Conservation (phyloP, 2,113 vertebrate species). For the Tor tambroides region DNA sequence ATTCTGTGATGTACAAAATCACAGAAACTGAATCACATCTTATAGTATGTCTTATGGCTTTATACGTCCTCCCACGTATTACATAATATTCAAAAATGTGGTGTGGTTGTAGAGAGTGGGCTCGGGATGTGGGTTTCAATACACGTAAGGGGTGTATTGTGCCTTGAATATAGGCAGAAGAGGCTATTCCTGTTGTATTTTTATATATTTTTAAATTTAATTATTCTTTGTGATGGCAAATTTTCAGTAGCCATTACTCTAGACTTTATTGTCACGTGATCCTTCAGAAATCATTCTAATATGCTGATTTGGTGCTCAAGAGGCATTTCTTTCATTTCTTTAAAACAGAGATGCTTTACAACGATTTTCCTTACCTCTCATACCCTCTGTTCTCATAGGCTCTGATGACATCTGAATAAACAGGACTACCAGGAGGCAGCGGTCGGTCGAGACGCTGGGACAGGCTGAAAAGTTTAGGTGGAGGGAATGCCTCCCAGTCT, state of each 20-base stretch:
- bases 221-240: too few species aligned
- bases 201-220: too few species aligned
- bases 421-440: constrained; percentile 71
- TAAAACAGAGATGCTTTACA: neutral
- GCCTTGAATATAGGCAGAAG: neutral
- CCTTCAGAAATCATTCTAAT: neutral
- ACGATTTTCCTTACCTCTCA: constrained; percentile 68
- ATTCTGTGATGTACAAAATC: neutral
- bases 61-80: neutral
- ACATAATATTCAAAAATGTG: neutral
- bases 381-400: constrained; percentile 79
- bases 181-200: neutral
- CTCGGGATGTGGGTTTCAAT: neutral
- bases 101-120: neutral
- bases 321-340: neutral
- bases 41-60: neutral
- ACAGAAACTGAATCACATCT: neutral
- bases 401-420: constrained; percentile 68
- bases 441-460: constrained; percentile 75
- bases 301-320: neutral
- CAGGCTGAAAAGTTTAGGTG: constrained; percentile 77
- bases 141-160: neutral
- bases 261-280: neutral
- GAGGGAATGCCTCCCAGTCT: constrained; percentile 75
- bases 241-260: too few species aligned